phyloP scores from a whole-genome alignment of 2,113 vertebrate species.

The Panurus biarmicus region DNA sequence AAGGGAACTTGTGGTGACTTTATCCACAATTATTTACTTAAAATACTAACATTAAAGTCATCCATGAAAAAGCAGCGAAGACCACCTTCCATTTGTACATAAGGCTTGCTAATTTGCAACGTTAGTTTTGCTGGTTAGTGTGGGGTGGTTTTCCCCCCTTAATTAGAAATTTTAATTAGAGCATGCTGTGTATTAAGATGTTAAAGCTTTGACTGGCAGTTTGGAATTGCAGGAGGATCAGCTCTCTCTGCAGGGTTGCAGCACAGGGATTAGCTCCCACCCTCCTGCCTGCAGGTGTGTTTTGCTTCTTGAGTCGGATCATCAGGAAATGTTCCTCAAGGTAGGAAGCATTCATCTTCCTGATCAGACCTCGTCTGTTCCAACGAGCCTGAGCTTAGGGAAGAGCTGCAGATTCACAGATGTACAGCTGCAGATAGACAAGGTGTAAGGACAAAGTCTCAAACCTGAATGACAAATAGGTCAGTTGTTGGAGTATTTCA shows the following conservation, averaged over 20 bases:
- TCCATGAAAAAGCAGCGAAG: neutral
- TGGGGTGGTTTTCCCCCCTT: neutral
- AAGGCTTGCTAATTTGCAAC: constrained; percentile 49
- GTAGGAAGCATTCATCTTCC: neutral
- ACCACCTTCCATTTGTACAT: neutral
- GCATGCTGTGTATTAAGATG: constrained; percentile 61
- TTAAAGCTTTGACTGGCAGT: constrained; percentile 61
- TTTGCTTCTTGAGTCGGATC: neutral
- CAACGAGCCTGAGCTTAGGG: neutral
- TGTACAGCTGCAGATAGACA: too few species aligned
- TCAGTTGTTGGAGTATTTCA: neutral
- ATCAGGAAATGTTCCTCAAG: neutral
- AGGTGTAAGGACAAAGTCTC: neutral
- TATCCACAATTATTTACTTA: neutral
- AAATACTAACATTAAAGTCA: neutral
- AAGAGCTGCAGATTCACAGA: neutral
- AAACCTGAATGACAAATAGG: neutral
- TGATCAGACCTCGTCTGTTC: neutral
- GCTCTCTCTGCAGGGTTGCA: constrained; percentile 49
- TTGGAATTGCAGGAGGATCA: constrained; percentile 32
- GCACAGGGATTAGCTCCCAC: constrained; percentile 46
- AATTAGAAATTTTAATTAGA: constrained; percentile 70
- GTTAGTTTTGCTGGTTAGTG: constrained; percentile 42
- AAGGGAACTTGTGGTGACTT: neutral
- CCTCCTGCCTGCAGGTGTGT: constrained; percentile 37